Conservation (phyloP, 2,888 invertebrate species). For the Tipula confusa region DNA sequence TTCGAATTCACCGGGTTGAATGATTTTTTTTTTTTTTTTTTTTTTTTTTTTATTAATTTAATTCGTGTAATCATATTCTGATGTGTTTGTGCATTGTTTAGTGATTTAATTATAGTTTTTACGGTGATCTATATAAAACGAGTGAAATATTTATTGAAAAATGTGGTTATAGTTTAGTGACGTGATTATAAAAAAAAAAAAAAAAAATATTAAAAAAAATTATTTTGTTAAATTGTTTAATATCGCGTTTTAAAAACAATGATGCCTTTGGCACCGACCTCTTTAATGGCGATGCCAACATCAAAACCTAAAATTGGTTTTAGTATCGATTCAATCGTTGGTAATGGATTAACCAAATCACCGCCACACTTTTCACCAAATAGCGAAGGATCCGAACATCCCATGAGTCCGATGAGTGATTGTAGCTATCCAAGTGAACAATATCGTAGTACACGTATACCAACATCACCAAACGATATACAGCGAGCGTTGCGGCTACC, state of each 20-base stretch:
- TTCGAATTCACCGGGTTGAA: neutral
- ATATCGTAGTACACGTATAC: neutral
- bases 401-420: conserved; percentile 35
- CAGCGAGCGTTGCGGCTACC: conserved; percentile 33
- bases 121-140: neutral
- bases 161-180: conserved; percentile 25
- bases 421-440: conserved; percentile 33
- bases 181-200: neutral
- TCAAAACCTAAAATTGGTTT: conserved; percentile 92
- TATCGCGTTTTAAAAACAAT: conserved; percentile 51
- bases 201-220: neutral
- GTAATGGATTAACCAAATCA: conserved; percentile 53
- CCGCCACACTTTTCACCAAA: conserved; percentile 35
- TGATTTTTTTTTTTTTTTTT: neutral
- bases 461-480: conserved; percentile 32
- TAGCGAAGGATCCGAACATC: conserved; percentile 35
- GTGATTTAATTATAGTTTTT: neutral
- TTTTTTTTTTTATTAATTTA: neutral
- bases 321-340: conserved; percentile 91
- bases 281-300: conserved; percentile 80
- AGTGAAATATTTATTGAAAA: conserved; percentile 6
- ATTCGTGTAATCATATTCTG: neutral
- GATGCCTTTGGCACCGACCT: conserved; percentile 94
- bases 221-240: neutral
- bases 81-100: neutral